These are phyloP conservation scores for Lypha dubia DNA, from an alignment of 2,888 invertebrate genomes.

Conservation along the genomic window DNA sequence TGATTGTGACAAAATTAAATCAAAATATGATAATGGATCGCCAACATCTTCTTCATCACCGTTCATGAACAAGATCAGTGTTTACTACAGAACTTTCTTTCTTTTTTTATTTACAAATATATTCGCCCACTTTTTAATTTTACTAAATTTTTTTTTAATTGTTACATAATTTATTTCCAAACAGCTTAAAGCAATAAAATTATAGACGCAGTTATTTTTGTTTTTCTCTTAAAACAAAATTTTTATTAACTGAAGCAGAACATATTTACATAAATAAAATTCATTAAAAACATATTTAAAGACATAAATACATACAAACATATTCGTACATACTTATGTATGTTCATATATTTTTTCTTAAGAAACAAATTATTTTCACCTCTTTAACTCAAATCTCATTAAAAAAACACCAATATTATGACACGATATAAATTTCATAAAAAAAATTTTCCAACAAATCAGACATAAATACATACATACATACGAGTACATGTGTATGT, in stretches of 20 bases:
- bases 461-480: no score
- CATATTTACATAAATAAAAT: not conserved
- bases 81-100: no score
- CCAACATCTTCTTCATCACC: no score
- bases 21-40: no score
- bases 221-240: conserved; percentile 1
- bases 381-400: conserved; percentile 10
- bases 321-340: not conserved
- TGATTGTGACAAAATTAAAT: no score
- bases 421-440: conserved; percentile 29
- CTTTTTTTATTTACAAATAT: not conserved
- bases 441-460: conserved; percentile 59
- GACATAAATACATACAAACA: no score
- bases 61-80: no score
- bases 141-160: not conserved
- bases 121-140: not conserved
- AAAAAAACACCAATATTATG: not conserved
- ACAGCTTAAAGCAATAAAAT: not conserved
- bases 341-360: not conserved
- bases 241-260: conserved; percentile 63
- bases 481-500: no score
- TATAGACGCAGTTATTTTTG: not conserved
- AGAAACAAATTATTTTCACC: conserved; percentile 36
- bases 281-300: conserved; percentile 34
- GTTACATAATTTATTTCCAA: conserved; percentile 30